These are phyloP conservation scores for Chrysaora quinquecirrha DNA, from an alignment of 30 jellyfish, hydroid and myxozoan genomes.

Conservation along the genomic window DNA sequence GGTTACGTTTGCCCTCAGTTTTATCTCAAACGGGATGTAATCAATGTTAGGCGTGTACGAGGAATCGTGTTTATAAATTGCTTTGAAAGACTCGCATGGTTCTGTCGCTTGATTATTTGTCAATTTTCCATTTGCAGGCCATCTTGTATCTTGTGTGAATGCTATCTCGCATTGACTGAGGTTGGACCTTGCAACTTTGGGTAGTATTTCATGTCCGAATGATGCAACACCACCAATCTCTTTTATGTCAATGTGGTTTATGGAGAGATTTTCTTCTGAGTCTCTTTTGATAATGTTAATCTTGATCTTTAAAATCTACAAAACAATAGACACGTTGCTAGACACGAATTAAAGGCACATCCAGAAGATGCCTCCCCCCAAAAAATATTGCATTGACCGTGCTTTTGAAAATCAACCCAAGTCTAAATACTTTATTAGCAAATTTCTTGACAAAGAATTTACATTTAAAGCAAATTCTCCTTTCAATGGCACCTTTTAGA, in stretches of 20 bases:
- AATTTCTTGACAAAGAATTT: too few species aligned
- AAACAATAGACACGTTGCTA: neutral
- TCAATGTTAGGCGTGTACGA: constrained; percentile 51
- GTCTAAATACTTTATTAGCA: too few species aligned
- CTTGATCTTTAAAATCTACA: constrained; percentile 25
- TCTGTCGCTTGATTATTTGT: neutral
- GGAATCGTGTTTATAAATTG: constrained; percentile 66
- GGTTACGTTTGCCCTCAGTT: constrained; percentile 4
- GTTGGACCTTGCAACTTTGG: constrained; percentile 3
- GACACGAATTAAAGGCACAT: neutral
- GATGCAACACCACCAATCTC: constrained; percentile 28
- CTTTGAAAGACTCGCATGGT: constrained; percentile 40
- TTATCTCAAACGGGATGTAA: constrained; percentile 33
- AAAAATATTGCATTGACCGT: neutral
- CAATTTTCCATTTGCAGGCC: constrained; percentile 63
- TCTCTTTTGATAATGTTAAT: constrained; percentile 11
- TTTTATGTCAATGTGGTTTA: neutral
- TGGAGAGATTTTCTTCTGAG: constrained; percentile 3
- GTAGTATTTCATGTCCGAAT: constrained; percentile 23
- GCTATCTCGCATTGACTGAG: constrained; percentile 5
- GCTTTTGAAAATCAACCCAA: neutral
- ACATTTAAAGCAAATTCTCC: too few species aligned
- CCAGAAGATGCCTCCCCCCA: neutral
- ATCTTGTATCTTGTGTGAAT: neutral
- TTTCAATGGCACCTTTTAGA: too few species aligned